These are phyloP conservation scores for Zaprionus bogoriensis DNA, from an alignment of 2,888 invertebrate genomes.

Conservation along the genomic window DNA sequence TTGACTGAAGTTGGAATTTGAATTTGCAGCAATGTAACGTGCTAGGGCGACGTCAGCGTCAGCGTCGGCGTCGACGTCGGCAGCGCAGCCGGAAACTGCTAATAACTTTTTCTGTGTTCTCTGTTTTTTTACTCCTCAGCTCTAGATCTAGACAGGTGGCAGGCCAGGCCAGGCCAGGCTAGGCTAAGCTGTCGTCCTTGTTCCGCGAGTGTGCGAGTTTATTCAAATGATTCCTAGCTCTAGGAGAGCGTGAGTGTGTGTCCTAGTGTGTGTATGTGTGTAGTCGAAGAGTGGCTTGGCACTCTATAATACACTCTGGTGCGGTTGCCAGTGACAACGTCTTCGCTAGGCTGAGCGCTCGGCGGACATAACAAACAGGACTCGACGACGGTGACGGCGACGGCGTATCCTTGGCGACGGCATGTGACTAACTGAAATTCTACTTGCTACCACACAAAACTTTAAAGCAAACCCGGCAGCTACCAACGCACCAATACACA, in stretches of 20 bases:
- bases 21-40: constrained; percentile 72
- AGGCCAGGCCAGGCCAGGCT: constrained; percentile 23
- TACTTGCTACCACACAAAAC: constrained; percentile 81
- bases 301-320: constrained; percentile 10
- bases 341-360: constrained; percentile 23
- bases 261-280: not conserved
- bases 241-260: not conserved
- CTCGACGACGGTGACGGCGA: constrained; percentile 58
- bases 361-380: constrained; percentile 67
- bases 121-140: not conserved
- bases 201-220: constrained; percentile 37
- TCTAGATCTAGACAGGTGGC: constrained; percentile 70
- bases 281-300: constrained; percentile 18
- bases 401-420: constrained; percentile 83
- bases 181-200: constrained; percentile 61
- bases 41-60: constrained; percentile 30
- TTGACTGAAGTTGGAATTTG: constrained; percentile 81
- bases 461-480: constrained; percentile 67
- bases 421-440: constrained; percentile 83
- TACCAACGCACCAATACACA: constrained; percentile 35
- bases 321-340: constrained; percentile 63
- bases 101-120: constrained; percentile 48
- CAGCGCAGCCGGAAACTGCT: constrained; percentile 61
- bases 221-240: constrained; percentile 1
- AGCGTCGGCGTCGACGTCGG: constrained; percentile 9